Conservation (phyloP, 2,113 vertebrate species). For the Pygoscelis antarcticus region DNA sequence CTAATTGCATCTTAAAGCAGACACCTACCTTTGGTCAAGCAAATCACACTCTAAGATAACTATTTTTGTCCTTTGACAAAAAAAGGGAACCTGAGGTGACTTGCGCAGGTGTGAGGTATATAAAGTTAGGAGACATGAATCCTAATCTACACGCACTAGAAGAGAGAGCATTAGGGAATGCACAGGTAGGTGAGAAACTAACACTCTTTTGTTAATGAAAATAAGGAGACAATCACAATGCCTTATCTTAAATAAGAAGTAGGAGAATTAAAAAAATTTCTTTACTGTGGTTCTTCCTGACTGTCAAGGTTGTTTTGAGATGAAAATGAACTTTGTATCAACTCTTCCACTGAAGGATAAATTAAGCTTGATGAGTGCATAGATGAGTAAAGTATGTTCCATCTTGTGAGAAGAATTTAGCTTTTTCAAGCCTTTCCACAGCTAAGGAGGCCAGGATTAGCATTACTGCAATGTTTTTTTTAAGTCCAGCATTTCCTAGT, state of each 20-base stretch:
- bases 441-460: slow-evolving; percentile 43
- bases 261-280: not conserved
- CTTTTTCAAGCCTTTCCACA: slow-evolving; percentile 16
- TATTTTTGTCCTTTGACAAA: not conserved
- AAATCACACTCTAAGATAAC: not conserved
- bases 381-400: slow-evolving; percentile 22
- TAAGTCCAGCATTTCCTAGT: slow-evolving; percentile 19
- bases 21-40: not conserved
- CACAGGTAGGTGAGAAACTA: not conserved
- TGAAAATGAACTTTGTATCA: slow-evolving; percentile 34
- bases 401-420: slow-evolving; percentile 30
- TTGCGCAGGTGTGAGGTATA: not conserved
- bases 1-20: not conserved
- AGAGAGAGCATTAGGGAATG: not conserved
- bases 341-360: slow-evolving; percentile 27
- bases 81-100: not conserved
- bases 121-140: not conserved
- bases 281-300: not conserved
- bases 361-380: slow-evolving; percentile 30
- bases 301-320: not conserved
- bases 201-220: not conserved
- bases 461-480: not conserved
- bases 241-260: not conserved
- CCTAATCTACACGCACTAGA: not conserved
- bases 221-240: not conserved